These are phyloP conservation scores for Streblospio benedicti DNA, from an alignment of 1,140 invertebrate genomes.

Conservation along the genomic window DNA sequence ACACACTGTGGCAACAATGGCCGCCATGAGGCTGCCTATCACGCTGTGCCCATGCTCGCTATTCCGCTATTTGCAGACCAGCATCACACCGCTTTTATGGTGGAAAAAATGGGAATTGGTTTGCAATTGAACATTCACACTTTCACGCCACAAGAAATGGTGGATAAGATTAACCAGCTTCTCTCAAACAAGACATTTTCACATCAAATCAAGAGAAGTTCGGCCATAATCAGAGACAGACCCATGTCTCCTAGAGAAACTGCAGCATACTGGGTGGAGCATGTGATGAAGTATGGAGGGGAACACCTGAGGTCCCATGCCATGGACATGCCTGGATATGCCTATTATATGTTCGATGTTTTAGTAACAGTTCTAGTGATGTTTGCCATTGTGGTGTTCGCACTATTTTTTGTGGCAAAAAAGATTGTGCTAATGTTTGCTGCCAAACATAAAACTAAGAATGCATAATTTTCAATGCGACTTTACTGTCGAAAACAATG, in stretches of 20 bases:
- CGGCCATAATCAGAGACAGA: background rate
- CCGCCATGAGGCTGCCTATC: constrained; percentile 4
- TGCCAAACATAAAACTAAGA: too few relatives aligned
- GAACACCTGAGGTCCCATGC: background rate
- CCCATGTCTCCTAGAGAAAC: background rate
- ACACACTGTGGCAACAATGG: constrained; percentile 14
- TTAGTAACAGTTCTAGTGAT: background rate
- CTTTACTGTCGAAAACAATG: too few relatives aligned
- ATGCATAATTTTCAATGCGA: too few relatives aligned
- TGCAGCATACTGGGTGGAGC: constrained; percentile 1
- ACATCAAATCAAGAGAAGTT: background rate
- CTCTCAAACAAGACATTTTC: constrained; percentile 1
- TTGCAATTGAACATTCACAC: constrained; percentile 1
- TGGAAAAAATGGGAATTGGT: constrained; percentile 1
- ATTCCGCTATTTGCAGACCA: constrained; percentile 11
- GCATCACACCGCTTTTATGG: constrained; percentile 6
- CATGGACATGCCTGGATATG: background rate
- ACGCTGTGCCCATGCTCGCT: constrained; percentile 11
- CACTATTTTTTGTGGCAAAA: too few relatives aligned
- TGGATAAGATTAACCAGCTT: background rate
- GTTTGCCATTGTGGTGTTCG: background rate
- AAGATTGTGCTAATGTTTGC: too few relatives aligned
- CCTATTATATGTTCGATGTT: background rate
- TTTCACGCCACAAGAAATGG: background rate
- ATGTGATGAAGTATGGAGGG: constrained; percentile 2